Conservation (phyloP, 1,140 invertebrate species). For the Zaprionus lachaisei region DNA sequence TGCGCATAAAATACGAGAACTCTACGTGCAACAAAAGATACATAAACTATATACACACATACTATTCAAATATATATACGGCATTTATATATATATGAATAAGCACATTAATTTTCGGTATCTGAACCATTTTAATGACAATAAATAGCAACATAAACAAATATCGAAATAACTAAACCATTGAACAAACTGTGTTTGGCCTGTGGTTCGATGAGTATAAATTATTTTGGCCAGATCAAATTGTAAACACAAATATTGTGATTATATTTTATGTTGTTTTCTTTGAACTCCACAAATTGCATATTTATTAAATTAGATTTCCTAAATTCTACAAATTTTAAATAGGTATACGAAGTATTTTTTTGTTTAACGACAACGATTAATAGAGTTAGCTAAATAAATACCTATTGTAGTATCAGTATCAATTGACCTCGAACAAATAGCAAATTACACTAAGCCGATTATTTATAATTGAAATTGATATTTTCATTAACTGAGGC, state of each 20-base stretch:
- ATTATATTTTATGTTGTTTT: no score
- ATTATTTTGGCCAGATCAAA: neutral
- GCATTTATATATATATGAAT: neutral
- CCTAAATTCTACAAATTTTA: no score
- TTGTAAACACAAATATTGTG: no score
- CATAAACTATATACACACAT: neutral
- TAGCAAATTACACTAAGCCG: conserved; percentile 13
- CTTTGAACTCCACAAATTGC: no score
- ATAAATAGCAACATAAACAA: conserved; percentile 20
- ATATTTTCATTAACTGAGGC: neutral
- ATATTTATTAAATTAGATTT: no score
- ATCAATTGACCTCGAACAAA: conserved; percentile 11
- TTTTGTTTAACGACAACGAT: neutral
- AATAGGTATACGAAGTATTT: no score
- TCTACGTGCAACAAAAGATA: neutral
- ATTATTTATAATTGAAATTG: conserved; percentile 48
- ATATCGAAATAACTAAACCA: conserved; percentile 12
- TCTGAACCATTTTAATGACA: conserved; percentile 4
- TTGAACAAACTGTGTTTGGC: conserved; percentile 14
- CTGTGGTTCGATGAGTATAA: neutral
- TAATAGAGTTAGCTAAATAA: neutral
- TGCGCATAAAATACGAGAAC: conserved; percentile 27
- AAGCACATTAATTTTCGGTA: conserved; percentile 14
- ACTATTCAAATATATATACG: neutral
- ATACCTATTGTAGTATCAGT: conserved; percentile 10